Evolutionary conservation across 2,797 vertebrate species (phyloP).

Genomic region (Esox lucius): DNA sequence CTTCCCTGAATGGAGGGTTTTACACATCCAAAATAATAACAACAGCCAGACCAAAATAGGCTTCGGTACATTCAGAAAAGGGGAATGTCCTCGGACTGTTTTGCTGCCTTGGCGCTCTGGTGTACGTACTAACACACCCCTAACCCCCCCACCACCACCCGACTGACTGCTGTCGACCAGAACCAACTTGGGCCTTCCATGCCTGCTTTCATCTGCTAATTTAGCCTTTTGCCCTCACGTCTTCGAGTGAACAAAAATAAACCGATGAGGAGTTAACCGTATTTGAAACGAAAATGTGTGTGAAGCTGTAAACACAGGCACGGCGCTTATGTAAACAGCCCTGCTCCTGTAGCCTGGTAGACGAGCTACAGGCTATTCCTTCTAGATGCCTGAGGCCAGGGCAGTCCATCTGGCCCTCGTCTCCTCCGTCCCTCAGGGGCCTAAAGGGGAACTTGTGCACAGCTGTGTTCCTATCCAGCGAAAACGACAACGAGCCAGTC

Average conservation of each 20-base stretch:
- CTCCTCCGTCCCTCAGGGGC: slow-evolving; percentile 10
- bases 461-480: slow-evolving; percentile 60
- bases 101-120: background rate
- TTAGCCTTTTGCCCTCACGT: slow-evolving; percentile 56
- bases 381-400: slow-evolving; percentile 56
- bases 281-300: slow-evolving; percentile 67
- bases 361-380: background rate
- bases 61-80: background rate
- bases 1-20: slow-evolving; percentile 1
- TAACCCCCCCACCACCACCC: background rate
- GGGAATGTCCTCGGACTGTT: background rate
- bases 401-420: slow-evolving; percentile 57
- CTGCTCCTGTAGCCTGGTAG: slow-evolving; percentile 46
- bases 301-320: slow-evolving; percentile 64
- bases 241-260: slow-evolving; percentile 68
- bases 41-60: background rate
- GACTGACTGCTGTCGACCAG: background rate
- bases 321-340: slow-evolving; percentile 68
- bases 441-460: slow-evolving; percentile 36
- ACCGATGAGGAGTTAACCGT: slow-evolving; percentile 59
- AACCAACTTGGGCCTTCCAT: slow-evolving; percentile 23
- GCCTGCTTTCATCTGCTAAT: slow-evolving; percentile 47
- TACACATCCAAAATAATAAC: background rate
- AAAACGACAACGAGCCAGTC: slow-evolving; percentile 55
- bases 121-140: background rate